Percentiles rank a stretch among this genome's conserved stretches.
Evolutionary conservation across 2,113 vertebrate genomes (phyloP).

Genomic region (zebrafish (Danio rerio)): GRCz12tu NC_133194.1:10488501-10489000

Average conservation of each 20-base stretch:
- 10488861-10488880: too few species aligned
- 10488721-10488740: conserved; percentile 23
- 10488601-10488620: conserved; percentile 7
- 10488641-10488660: conserved; percentile 22
- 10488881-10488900: too few species aligned
- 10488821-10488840: not conserved
- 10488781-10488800: too few species aligned
- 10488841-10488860: not conserved
- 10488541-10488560: conserved; percentile 12
- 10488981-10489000: too few species aligned
- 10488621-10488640: not conserved
- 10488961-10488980: too few species aligned
- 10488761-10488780: not conserved
- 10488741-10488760: conserved; percentile 14
- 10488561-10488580: not conserved
- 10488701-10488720: conserved; percentile 11
- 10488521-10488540: not conserved
- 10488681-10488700: conserved; percentile 6
- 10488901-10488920: too few species aligned
- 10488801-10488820: not conserved
- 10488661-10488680: conserved; percentile 25
- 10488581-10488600: conserved; percentile 27
- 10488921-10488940: too few species aligned
- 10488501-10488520: not conserved
- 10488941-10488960: too few species aligned